These are phyloP conservation scores for Rhinoderma darwinii DNA, from an alignment of 2,113 vertebrate species.

Conservation along the genomic window DNA sequence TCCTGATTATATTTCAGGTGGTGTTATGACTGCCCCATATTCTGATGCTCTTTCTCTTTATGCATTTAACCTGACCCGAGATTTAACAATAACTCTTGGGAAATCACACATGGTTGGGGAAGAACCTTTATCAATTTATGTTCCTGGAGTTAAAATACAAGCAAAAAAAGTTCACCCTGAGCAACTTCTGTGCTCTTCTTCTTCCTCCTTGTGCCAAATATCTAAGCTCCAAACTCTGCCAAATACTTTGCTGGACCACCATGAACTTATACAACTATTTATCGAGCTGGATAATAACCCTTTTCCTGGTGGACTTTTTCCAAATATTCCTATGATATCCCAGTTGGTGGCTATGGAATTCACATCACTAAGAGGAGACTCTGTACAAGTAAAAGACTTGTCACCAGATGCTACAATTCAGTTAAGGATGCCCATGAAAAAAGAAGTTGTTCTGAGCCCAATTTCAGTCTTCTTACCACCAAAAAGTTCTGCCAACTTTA, in stretches of 20 bases:
- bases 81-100: slow-evolving; percentile 70
- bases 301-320: slow-evolving; percentile 64
- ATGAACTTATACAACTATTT: slow-evolving; percentile 74
- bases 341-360: slow-evolving; percentile 76
- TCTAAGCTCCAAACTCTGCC: slow-evolving; percentile 63
- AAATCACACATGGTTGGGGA: slow-evolving; percentile 62
- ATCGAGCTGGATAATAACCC: slow-evolving; percentile 64
- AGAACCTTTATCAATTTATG: slow-evolving; percentile 66
- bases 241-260: slow-evolving; percentile 62
- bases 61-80: slow-evolving; percentile 67
- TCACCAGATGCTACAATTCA: slow-evolving; percentile 69
- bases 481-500: slow-evolving; percentile 68
- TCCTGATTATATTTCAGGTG: slow-evolving; percentile 26
- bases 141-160: slow-evolving; percentile 65
- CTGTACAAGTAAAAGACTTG: slow-evolving; percentile 69
- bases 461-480: slow-evolving; percentile 59
- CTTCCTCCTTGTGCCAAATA: slow-evolving; percentile 65
- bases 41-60: slow-evolving; percentile 41
- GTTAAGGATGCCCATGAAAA: slow-evolving; percentile 67
- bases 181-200: slow-evolving; percentile 68
- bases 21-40: background rate
- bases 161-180: slow-evolving; percentile 69
- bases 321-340: slow-evolving; percentile 70
- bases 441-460: slow-evolving; percentile 50
- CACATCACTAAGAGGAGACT: slow-evolving; percentile 69